These are phyloP conservation scores for Tringa solitaria DNA, from an alignment of 2,113 vertebrate genomes.

Conservation along the genomic window DNA sequence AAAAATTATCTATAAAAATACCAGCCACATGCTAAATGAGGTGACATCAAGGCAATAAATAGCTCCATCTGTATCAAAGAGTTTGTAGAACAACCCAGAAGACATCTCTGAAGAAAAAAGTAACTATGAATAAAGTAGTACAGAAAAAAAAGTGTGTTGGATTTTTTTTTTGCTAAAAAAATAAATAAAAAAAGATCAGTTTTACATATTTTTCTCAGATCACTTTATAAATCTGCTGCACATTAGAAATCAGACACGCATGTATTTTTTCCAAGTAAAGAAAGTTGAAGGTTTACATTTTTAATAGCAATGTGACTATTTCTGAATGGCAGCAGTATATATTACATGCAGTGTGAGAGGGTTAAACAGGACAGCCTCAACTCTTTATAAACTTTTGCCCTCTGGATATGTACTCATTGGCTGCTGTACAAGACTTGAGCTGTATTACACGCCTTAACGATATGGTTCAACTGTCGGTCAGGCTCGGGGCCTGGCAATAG, in stretches of 20 bases:
- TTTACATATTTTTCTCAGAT: constrained; percentile 25
- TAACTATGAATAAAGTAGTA: not conserved
- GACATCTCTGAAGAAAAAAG: constrained; percentile 20
- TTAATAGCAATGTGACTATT: constrained; percentile 53
- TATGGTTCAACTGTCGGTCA: constrained; percentile 99
- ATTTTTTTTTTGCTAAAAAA: not conserved
- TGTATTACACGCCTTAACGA: constrained; percentile 94
- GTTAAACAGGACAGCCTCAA: constrained; percentile 81
- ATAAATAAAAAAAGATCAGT: not conserved
- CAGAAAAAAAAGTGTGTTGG: not conserved
- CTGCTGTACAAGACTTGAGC: constrained; percentile 81
- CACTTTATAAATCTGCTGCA: constrained; percentile 60
- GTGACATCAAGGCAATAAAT: constrained; percentile 66
- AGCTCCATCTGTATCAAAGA: constrained; percentile 58
- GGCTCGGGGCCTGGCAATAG: constrained; percentile 89
- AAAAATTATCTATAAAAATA: constrained; percentile 64
- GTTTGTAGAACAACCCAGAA: constrained; percentile 32
- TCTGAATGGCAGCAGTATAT: constrained; percentile 75
- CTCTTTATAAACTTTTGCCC: constrained; percentile 87
- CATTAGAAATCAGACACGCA: constrained; percentile 24
- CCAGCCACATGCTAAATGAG: constrained; percentile 58
- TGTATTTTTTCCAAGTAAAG: constrained; percentile 10
- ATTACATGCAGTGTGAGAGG: constrained; percentile 81
- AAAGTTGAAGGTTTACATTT: constrained; percentile 33
- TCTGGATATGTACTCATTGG: constrained; percentile 87